These are phyloP conservation scores for Xestobium rufovillosum DNA, from an alignment of 2,888 invertebrate genomes.

Conservation along the genomic window DNA sequence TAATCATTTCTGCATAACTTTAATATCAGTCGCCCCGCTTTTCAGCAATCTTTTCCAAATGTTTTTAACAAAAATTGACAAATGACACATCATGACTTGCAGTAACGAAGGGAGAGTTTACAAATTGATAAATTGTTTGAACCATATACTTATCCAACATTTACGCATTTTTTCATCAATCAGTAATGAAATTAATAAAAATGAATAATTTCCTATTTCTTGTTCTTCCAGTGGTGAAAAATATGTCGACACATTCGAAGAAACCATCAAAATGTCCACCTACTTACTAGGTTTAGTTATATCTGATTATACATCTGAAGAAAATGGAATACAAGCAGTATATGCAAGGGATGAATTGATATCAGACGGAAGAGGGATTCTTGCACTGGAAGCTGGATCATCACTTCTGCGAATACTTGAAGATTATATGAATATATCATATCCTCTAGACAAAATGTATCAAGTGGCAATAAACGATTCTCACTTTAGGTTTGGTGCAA, in stretches of 20 bases:
- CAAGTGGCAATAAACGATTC: constrained; percentile 68
- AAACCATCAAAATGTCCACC: constrained; percentile 57
- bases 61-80: too few species aligned
- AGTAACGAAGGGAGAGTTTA: too few species aligned
- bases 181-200: too few species aligned
- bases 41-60: too few species aligned
- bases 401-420: constrained; percentile 5
- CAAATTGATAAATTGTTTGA: too few species aligned
- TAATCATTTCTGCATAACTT: too few species aligned
- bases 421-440: constrained; percentile 30
- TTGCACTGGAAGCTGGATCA: neutral
- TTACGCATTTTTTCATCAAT: too few species aligned
- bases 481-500: constrained; percentile 66
- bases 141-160: too few species aligned
- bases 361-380: neutral
- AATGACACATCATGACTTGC: too few species aligned
- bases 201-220: too few species aligned
- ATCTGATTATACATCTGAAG: constrained; percentile 54
- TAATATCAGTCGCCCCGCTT: too few species aligned
- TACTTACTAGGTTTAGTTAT: constrained; percentile 75
- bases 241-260: constrained; percentile 32
- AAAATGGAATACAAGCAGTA: neutral
- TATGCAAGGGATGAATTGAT: constrained; percentile 25
- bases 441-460: constrained; percentile 54
- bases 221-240: too few species aligned